Evolutionary conservation across 1,140 invertebrate genomes (phyloP).

Genomic region (Lycorma delicatula): DNA sequence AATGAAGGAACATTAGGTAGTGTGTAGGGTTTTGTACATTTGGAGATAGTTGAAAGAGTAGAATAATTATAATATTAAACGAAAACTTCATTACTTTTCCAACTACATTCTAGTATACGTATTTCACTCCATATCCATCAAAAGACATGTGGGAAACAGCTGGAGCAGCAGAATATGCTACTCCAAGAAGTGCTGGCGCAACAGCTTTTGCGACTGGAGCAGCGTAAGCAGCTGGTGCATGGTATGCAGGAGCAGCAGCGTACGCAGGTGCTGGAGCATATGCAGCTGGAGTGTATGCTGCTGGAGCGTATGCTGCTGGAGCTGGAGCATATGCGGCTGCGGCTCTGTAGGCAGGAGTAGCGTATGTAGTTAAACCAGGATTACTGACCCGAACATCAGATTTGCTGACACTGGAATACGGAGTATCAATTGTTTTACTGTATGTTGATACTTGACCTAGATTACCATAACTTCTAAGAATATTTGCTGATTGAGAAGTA

Average conservation of each 20-base stretch:
- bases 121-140: constrained; percentile 28
- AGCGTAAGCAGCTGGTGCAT: constrained; percentile 21
- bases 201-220: constrained; percentile 23
- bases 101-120: constrained; percentile 31
- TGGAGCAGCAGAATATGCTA: constrained; percentile 27
- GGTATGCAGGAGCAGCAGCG: constrained; percentile 20
- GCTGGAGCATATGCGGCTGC: constrained; percentile 23
- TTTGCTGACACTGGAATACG: constrained; percentile 36
- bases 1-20: too few relatives aligned
- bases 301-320: constrained; percentile 20
- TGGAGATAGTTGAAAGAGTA: too few relatives aligned
- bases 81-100: neutral
- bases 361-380: constrained; percentile 29
- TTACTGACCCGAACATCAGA: constrained; percentile 37
- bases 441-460: constrained; percentile 34
- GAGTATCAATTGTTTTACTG: constrained; percentile 35
- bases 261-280: constrained; percentile 20
- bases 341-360: constrained; percentile 23
- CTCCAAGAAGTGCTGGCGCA: constrained; percentile 22
- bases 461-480: constrained; percentile 33
- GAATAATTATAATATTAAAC: neutral
- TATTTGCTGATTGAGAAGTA: constrained; percentile 31
- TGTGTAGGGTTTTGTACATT: too few relatives aligned
- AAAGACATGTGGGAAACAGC: constrained; percentile 28
- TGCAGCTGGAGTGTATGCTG: constrained; percentile 15